A percentile compares a stretch with the other conserved stretches of the same genome.
phyloP scores from a whole-genome alignment of 2,888 invertebrate genomes.

The Drosophila kuntzei region DNA sequence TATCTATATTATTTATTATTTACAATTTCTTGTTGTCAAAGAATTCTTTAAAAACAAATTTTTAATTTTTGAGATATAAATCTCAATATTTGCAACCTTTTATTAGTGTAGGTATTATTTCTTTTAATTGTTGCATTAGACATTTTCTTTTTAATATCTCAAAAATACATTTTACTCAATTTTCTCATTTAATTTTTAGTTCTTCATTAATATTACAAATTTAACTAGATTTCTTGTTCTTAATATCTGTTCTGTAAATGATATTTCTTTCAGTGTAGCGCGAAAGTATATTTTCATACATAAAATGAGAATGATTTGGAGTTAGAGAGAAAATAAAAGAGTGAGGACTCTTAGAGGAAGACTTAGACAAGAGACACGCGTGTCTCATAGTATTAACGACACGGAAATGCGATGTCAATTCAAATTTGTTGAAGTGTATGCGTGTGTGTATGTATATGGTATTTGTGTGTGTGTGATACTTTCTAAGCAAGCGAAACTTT shows the following conservation, averaged over 20 bases:
- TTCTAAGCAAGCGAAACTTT: conserved; percentile 67
- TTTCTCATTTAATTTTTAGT: too few species aligned
- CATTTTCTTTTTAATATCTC: not conserved
- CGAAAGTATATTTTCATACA: conserved; percentile 15
- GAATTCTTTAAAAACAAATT: too few species aligned
- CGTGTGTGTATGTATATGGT: conserved; percentile 6
- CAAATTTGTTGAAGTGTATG: conserved; percentile 59
- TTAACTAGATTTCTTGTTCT: too few species aligned
- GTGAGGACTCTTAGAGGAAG: conserved; percentile 1
- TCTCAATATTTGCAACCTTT: too few species aligned
- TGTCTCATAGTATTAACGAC: conserved; percentile 54
- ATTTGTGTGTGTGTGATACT: conserved; percentile 19
- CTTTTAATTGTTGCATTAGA: not conserved
- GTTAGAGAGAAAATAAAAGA: not conserved
- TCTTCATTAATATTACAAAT: not conserved
- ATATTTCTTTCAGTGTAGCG: conserved; percentile 31
- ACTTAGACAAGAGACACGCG: conserved; percentile 27
- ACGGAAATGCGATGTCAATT: conserved; percentile 81
- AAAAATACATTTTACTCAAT: not conserved
- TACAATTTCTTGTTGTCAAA: too few species aligned
- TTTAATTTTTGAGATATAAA: too few species aligned
- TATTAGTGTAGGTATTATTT: too few species aligned
- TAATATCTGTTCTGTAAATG: not conserved
- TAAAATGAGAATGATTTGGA: not conserved
- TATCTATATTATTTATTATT: too few species aligned